Conservation (phyloP, 1,140 invertebrate genomes). For the Doryteuthis pealeii region DNA sequence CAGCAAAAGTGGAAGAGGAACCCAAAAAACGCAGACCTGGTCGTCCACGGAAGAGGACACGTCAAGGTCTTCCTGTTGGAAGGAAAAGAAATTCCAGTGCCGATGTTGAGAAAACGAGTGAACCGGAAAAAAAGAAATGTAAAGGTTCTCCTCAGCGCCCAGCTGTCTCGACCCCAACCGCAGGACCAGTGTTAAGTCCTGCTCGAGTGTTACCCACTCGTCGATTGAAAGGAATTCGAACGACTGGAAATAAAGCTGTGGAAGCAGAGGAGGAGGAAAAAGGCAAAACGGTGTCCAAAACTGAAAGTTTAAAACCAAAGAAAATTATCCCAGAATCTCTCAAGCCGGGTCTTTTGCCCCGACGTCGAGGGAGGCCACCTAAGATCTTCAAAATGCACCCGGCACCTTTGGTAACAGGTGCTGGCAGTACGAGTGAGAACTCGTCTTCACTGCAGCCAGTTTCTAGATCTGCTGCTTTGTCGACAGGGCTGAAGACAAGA, state of each 20-base stretch:
- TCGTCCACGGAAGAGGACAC: not conserved
- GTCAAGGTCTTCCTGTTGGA: not conserved
- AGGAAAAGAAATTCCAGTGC: not conserved
- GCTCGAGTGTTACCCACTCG: not conserved
- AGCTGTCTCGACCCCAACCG: not conserved
- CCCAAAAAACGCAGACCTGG: not conserved
- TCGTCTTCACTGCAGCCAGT: too few relatives aligned
- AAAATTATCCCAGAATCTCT: not conserved
- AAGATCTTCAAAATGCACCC: not conserved
- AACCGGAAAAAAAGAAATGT: not conserved
- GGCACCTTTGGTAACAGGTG: not conserved
- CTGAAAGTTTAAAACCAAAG: not conserved
- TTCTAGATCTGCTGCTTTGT: too few relatives aligned
- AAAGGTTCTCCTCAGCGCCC: not conserved
- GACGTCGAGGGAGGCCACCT: not conserved
- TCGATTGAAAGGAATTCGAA: constrained; percentile 5
- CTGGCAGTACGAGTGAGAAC: too few relatives aligned
- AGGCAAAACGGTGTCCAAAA: constrained; percentile 1
- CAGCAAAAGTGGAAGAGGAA: not conserved
- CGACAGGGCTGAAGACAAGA: too few relatives aligned
- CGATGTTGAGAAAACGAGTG: not conserved
- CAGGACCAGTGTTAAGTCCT: not conserved
- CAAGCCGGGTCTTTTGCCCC: not conserved
- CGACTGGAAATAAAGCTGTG: constrained; percentile 9
- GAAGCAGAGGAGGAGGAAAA: constrained; percentile 19